Percentiles rank a stretch among this genome's conserved stretches.
Conservation (phyloP, 2,113 vertebrate species). For the Perca fluviatilis region DNA sequence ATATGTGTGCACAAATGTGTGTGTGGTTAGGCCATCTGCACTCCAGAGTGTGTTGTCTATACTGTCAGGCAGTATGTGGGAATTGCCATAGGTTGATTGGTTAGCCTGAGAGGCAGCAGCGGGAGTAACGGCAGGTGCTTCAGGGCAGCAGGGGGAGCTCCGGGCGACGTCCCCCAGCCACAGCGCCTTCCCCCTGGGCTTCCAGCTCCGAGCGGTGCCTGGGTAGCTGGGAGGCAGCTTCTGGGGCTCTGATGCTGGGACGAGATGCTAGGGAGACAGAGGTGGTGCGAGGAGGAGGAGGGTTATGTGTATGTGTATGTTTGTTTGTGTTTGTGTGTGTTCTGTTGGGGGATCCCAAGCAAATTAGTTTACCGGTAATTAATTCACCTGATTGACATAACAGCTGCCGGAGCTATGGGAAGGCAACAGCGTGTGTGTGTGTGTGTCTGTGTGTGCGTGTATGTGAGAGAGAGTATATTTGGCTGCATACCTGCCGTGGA, state of each 20-base stretch:
- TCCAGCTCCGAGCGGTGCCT: conserved; percentile 61
- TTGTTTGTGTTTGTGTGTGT: conserved; percentile 54
- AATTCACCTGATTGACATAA: conserved; percentile 86
- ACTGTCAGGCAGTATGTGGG: conserved; percentile 52
- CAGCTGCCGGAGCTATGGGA: conserved; percentile 80
- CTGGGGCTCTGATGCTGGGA: conserved; percentile 46
- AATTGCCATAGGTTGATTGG: conserved; percentile 63
- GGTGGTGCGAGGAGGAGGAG: conserved; percentile 34
- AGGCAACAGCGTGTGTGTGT: conserved; percentile 40
- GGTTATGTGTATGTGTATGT: conserved; percentile 45
- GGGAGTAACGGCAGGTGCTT: conserved; percentile 64
- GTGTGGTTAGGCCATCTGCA: conserved; percentile 13
- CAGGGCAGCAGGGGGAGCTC: conserved; percentile 54
- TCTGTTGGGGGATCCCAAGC: conserved; percentile 75
- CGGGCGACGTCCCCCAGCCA: conserved; percentile 42
- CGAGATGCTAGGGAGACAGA: conserved; percentile 46
- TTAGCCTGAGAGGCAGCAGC: conserved; percentile 63
- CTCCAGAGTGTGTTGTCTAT: conserved; percentile 34
- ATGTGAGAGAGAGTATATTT: neutral
- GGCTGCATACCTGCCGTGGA: conserved; percentile 23
- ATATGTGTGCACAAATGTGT: conserved; percentile 13
- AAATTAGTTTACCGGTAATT: conserved; percentile 86
- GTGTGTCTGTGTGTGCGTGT: neutral
- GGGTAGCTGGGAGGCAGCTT: conserved; percentile 66
- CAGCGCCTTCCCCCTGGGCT: conserved; percentile 63